Conservation (phyloP, 2,113 vertebrate species). For the Cygnus atratus region DNA sequence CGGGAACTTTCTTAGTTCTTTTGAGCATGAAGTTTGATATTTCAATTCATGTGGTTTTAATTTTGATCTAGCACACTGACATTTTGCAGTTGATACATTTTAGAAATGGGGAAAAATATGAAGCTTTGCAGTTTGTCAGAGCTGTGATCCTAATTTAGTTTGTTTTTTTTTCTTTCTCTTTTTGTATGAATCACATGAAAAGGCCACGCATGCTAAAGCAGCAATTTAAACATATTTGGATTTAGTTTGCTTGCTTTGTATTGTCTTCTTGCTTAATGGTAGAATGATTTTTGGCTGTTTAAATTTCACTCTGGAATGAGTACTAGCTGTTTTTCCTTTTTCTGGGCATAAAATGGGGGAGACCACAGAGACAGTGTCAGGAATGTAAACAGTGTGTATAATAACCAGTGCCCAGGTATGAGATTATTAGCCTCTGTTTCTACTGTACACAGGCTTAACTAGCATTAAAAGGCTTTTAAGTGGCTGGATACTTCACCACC, state of each 20-base stretch:
- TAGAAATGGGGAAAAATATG: neutral
- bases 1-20: constrained; percentile 7
- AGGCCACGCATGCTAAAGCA: neutral
- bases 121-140: constrained; percentile 4
- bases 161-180: neutral
- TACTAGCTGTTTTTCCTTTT: constrained; percentile 12
- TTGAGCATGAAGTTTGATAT: constrained; percentile 38
- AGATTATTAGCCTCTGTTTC: neutral
- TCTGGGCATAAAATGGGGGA: constrained; percentile 17
- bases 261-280: constrained; percentile 44
- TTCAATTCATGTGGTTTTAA: constrained; percentile 49
- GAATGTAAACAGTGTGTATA: constrained; percentile 29
- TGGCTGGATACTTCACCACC: neutral
- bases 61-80: neutral
- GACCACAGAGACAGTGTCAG: neutral
- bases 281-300: constrained; percentile 61
- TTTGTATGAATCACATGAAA: neutral
- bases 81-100: neutral
- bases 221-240: constrained; percentile 51
- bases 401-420: neutral
- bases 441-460: neutral
- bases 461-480: neutral
- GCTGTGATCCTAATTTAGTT: neutral
- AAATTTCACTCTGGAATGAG: constrained; percentile 47
- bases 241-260: constrained; percentile 32